Conservation (phyloP, 2,113 vertebrate genomes). For the Saccopteryx bilineata region DNA sequence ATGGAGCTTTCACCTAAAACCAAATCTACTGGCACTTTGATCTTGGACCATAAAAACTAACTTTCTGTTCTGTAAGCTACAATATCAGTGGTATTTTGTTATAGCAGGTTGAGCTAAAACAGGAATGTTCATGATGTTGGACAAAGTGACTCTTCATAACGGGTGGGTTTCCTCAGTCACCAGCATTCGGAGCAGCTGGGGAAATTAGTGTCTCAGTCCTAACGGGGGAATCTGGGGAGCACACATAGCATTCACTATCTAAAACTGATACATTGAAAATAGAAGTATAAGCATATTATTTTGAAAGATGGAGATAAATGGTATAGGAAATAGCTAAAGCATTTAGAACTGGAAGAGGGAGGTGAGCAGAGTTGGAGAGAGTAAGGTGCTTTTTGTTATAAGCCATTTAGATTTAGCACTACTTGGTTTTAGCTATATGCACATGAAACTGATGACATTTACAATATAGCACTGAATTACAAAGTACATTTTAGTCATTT, state of each 20-base stretch:
- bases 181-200: not conserved
- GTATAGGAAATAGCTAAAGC: not conserved
- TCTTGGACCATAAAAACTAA: not conserved
- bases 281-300: not conserved
- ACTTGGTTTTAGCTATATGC: constrained; percentile 5
- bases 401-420: constrained; percentile 31
- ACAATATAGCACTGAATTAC: not conserved
- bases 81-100: not conserved
- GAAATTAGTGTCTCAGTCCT: not conserved
- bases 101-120: not conserved
- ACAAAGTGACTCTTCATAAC: not conserved
- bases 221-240: not conserved
- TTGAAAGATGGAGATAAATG: not conserved
- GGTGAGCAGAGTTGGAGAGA: not conserved
- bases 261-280: not conserved
- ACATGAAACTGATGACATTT: not conserved
- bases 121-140: not conserved
- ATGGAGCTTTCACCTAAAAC: not conserved
- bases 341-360: not conserved
- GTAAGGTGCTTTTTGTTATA: not conserved
- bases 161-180: not conserved
- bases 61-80: not conserved
- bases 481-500: not conserved
- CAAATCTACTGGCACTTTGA: not conserved
- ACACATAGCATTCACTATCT: not conserved